Conservation (phyloP, 2,797 vertebrate genomes). For the Ambastaia sidthimunki region DNA sequence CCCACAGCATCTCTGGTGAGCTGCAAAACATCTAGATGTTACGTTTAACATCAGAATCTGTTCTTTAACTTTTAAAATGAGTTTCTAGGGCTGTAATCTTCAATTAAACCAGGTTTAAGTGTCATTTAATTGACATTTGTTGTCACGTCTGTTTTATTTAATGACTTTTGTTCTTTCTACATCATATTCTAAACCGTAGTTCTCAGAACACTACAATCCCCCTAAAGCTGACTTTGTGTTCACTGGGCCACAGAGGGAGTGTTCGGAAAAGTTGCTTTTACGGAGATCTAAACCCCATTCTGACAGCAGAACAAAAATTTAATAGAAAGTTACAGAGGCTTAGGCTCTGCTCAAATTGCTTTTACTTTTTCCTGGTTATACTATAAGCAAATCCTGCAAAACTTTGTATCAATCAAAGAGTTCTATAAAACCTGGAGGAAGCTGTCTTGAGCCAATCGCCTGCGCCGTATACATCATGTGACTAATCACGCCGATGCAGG, state of each 20-base stretch:
- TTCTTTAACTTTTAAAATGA: too few species aligned
- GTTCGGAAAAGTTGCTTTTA: not conserved
- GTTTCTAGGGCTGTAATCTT: too few species aligned
- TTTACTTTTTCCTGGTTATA: too few species aligned
- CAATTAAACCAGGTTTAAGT: too few species aligned
- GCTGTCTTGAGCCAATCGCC: too few species aligned
- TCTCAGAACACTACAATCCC: slow-evolving; percentile 62
- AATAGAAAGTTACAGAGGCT: slow-evolving; percentile 6
- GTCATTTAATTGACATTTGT: not conserved
- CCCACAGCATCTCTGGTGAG: slow-evolving; percentile 62
- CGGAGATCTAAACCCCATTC: slow-evolving; percentile 5
- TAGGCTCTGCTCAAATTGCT: not conserved
- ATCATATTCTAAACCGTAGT: slow-evolving; percentile 68
- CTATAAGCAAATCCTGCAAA: too few species aligned
- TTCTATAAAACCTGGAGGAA: too few species aligned
- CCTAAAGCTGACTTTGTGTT: slow-evolving; percentile 17
- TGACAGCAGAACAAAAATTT: not conserved
- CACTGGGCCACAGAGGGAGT: not conserved
- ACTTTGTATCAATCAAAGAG: too few species aligned
- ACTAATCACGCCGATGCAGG: too few species aligned
- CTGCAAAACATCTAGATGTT: too few species aligned
- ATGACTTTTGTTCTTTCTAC: not conserved
- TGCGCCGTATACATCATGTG: too few species aligned
- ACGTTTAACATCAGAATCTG: too few species aligned
- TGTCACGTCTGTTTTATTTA: not conserved